A percentile compares a stretch with the other conserved stretches of the same genome.
Conservation (phyloP, 2,113 vertebrate species). For the Coptodon bakossiorum region DNA sequence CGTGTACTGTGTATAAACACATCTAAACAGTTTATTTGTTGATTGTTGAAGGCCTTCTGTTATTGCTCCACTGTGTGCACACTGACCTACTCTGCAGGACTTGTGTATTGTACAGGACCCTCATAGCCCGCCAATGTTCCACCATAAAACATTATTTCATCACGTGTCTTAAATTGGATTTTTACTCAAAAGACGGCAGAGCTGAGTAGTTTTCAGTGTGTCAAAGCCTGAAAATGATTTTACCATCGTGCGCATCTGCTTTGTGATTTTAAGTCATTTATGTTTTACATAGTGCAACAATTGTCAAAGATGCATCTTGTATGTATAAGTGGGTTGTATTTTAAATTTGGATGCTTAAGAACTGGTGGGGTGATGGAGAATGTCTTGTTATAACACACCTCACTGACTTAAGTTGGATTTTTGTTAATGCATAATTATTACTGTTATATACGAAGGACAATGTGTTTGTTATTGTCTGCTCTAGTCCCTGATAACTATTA, state of each 20-base stretch:
- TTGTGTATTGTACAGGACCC: not conserved
- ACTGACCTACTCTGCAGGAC: not conserved
- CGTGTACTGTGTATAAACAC: not conserved
- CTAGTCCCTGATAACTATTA: not conserved
- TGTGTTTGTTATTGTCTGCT: not conserved
- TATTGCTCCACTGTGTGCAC: not conserved
- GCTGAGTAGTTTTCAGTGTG: constrained; percentile 25
- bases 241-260: constrained; percentile 15
- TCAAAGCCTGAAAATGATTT: constrained; percentile 24
- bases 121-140: not conserved
- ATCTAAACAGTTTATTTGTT: constrained; percentile 21
- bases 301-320: not conserved
- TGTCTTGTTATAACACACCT: constrained; percentile 10
- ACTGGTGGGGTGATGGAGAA: constrained; percentile 4
- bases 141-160: constrained; percentile 18
- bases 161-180: not conserved
- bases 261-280: constrained; percentile 12
- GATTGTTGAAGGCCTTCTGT: constrained; percentile 1
- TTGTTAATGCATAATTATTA: not conserved
- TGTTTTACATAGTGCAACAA: constrained; percentile 10
- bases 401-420: not conserved
- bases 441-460: not conserved
- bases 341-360: constrained; percentile 20
- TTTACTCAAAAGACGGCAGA: not conserved
- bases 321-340: constrained; percentile 28